Percentiles rank a stretch among this genome's conserved stretches.
phyloP scores from a whole-genome alignment of 2,797 vertebrate species.

The Poeciliopsis gracilis region DNA sequence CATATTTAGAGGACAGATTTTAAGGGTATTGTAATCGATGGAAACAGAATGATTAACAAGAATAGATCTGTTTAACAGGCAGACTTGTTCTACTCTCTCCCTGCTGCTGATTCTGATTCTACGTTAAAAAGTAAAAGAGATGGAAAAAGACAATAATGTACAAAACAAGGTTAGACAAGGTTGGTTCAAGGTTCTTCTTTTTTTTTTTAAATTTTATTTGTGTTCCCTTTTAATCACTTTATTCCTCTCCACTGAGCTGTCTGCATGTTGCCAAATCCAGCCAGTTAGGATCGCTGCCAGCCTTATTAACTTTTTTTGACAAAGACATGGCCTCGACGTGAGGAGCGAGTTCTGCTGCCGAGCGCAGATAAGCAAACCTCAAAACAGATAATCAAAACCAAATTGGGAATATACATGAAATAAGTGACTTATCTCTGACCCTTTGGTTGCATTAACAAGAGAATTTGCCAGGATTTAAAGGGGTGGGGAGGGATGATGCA shows the following conservation, averaged over 20 bases:
- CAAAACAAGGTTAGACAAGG: constrained; percentile 61
- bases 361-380: constrained; percentile 49
- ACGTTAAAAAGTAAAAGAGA: constrained; percentile 37
- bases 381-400: neutral
- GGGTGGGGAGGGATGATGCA: constrained; percentile 25
- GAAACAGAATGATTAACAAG: constrained; percentile 21
- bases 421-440: constrained; percentile 14
- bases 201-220: no score
- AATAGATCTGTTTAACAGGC: no score
- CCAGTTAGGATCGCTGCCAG: constrained; percentile 29
- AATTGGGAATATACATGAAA: constrained; percentile 12
- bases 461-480: constrained; percentile 25
- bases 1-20: neutral
- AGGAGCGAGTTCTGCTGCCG: constrained; percentile 26
- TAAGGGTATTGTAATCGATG: neutral
- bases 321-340: constrained; percentile 20
- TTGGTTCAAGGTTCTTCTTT: constrained; percentile 22
- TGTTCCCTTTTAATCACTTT: constrained; percentile 40
- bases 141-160: constrained; percentile 41
- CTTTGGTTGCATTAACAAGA: constrained; percentile 20
- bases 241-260: constrained; percentile 15
- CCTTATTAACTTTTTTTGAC: constrained; percentile 42
- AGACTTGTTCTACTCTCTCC: constrained; percentile 49
- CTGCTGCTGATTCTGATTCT: constrained; percentile 48
- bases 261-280: constrained; percentile 35